These are phyloP conservation scores for Erythrolamprus reginae DNA, from an alignment of 2,113 vertebrate genomes.

Conservation along the genomic window DNA sequence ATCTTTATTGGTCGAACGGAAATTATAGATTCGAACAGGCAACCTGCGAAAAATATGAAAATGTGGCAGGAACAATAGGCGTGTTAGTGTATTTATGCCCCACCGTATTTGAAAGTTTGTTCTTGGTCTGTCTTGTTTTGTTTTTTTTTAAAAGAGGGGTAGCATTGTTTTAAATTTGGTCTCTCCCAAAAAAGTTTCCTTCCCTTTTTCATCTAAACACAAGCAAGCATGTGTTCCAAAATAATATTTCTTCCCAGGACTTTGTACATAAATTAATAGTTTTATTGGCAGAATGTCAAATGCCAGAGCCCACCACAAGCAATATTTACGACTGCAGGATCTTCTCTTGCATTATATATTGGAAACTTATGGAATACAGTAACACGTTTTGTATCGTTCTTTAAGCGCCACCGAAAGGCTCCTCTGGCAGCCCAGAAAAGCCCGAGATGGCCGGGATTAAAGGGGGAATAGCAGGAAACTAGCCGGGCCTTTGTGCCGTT, in stretches of 20 bases:
- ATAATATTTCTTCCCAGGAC: not conserved
- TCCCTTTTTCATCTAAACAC: not conserved
- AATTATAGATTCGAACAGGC: no score
- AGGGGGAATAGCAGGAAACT: no score
- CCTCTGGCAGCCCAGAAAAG: no score
- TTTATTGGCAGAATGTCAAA: conserved; percentile 25
- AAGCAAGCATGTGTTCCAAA: not conserved
- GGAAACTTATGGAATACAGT: not conserved
- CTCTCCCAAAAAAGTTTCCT: conserved; percentile 11
- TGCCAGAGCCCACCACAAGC: not conserved
- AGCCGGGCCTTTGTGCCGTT: no score
- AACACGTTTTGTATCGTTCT: no score
- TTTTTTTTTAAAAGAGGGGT: not conserved
- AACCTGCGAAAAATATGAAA: no score
- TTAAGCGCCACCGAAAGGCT: no score
- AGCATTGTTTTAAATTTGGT: conserved; percentile 16
- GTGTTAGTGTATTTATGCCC: no score
- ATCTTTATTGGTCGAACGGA: no score
- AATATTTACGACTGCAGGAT: not conserved
- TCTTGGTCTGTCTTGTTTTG: not conserved
- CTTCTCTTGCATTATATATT: not conserved
- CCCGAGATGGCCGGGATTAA: no score
- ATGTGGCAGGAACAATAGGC: no score
- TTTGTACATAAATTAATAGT: not conserved
- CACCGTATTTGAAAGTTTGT: not conserved